Conservation (phyloP, 2,888 invertebrate genomes). For the Melikaiella ostensackeni region DNA sequence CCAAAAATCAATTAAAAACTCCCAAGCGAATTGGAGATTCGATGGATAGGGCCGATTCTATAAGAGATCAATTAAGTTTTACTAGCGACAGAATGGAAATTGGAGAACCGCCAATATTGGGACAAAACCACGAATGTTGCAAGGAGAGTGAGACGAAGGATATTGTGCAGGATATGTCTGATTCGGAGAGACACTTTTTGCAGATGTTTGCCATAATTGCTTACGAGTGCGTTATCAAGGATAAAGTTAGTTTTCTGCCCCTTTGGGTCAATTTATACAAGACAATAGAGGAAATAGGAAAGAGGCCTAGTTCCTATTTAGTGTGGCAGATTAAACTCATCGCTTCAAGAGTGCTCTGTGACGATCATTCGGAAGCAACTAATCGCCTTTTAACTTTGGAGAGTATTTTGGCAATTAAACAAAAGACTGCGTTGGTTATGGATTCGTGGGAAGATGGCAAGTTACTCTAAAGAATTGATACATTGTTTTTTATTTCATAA, state of each 20-base stretch:
- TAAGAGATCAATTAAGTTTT: slow-evolving; percentile 54
- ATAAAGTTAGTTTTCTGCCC: slow-evolving; percentile 87
- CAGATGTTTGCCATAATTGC: slow-evolving; percentile 79
- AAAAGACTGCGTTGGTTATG: slow-evolving; percentile 79
- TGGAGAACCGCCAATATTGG: slow-evolving; percentile 55
- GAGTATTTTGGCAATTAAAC: slow-evolving; percentile 81
- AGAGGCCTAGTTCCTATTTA: slow-evolving; percentile 80
- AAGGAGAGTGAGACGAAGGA: slow-evolving; percentile 47
- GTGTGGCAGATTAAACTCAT: slow-evolving; percentile 88
- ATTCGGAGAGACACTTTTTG: slow-evolving; percentile 67
- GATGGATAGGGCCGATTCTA: slow-evolving; percentile 57
- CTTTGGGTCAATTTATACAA: slow-evolving; percentile 82
- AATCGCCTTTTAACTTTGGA: slow-evolving; percentile 81
- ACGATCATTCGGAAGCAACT: slow-evolving; percentile 69
- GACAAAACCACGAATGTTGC: neutral
- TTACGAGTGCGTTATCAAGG: slow-evolving; percentile 89
- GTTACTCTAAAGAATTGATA: slow-evolving; percentile 1
- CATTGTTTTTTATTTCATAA: slow-evolving; percentile 2
- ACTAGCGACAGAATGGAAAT: slow-evolving; percentile 67
- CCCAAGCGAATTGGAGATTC: slow-evolving; percentile 56
- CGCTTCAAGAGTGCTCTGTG: slow-evolving; percentile 79
- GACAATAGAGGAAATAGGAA: slow-evolving; percentile 80
- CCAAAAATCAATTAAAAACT: slow-evolving; percentile 57
- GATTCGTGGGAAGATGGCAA: slow-evolving; percentile 80
- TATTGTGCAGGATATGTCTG: slow-evolving; percentile 52